A percentile compares a stretch with the other conserved stretches of the same genome.
Evolutionary conservation across 2,113 vertebrate genomes (phyloP).

Genomic region (Myocastor coypus): DNA sequence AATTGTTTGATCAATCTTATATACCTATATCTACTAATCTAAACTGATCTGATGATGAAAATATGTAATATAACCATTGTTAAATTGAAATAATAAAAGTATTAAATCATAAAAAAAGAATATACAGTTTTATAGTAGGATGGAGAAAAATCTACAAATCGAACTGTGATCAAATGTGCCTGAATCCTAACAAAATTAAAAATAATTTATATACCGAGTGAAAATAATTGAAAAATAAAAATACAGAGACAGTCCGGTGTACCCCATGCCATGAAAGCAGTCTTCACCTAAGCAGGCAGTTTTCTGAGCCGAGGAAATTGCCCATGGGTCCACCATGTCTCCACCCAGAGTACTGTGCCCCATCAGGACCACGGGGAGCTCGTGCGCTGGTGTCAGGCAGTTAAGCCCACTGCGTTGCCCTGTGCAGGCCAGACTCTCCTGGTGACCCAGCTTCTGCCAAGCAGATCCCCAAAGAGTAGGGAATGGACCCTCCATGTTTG

Average conservation of each 20-base stretch:
- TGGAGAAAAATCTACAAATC: not conserved
- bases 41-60: too few species aligned
- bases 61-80: too few species aligned
- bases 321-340: not conserved
- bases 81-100: too few species aligned
- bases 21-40: too few species aligned
- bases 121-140: not conserved
- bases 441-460: not conserved
- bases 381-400: not conserved
- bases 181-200: not conserved
- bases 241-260: not conserved
- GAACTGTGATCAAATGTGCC: not conserved
- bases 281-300: not conserved
- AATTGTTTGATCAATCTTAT: too few species aligned
- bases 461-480: not conserved
- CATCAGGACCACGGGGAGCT: not conserved
- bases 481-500: not conserved
- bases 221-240: constrained; percentile 44
- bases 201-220: not conserved
- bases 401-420: not conserved
- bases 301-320: not conserved
- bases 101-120: too few species aligned
- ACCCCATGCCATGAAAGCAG: not conserved
- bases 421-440: not conserved
- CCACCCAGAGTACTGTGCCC: not conserved